Evolutionary conservation across 2,888 invertebrate species (phyloP), one percentile per base, ranked within the genome.

Genomic region (Disparrhopalites patrizii): DNA sequence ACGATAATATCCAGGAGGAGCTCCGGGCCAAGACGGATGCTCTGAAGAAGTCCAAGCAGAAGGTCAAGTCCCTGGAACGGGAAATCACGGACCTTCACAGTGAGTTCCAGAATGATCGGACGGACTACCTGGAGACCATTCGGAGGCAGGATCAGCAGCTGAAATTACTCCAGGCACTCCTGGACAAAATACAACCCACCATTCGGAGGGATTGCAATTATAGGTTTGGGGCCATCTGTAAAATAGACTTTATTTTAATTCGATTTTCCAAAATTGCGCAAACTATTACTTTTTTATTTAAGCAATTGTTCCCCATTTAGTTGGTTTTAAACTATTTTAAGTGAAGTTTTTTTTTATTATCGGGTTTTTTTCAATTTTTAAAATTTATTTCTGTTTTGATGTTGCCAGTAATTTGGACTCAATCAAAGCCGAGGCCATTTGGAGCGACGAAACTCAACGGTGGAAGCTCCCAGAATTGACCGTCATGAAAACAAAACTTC

Each of bases 121-220:
- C 87, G n/a, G 90, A 91, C 77, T 91, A 91, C 77, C 79, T 92
- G 70, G 91, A 91, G 76, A 87, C 90, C 0, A 90, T 91, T 33
- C 81, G 91, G 20, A 83, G 85, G 71, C 86, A 90, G 75, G 87
- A 89, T 65, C 84, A 84, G 70, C 85, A 87, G 75, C 77, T 87
- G 25, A 86, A 87, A 77, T 81, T 90, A 50, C 79, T 86, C 70
- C 83, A 85, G 63, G 85, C 85, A 76, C 82, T 87, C n/a, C 77
- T 85, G 2, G 85, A 85, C 30, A 86, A 85, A 78, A 82, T 90
- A 4, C 83, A 86, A 61, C 87, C 87, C 0, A 85, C 86, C 47
- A 80, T 91, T 28, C 83, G 87, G 50, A 84, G 85, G 70, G 88
- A 89, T 76, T 87, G 87, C 76, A 90, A 88, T 78, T 89, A 89